phyloP scores from a whole-genome alignment of 92 coral and sea anemone species.

The Galaxea fascicularis region DNA sequence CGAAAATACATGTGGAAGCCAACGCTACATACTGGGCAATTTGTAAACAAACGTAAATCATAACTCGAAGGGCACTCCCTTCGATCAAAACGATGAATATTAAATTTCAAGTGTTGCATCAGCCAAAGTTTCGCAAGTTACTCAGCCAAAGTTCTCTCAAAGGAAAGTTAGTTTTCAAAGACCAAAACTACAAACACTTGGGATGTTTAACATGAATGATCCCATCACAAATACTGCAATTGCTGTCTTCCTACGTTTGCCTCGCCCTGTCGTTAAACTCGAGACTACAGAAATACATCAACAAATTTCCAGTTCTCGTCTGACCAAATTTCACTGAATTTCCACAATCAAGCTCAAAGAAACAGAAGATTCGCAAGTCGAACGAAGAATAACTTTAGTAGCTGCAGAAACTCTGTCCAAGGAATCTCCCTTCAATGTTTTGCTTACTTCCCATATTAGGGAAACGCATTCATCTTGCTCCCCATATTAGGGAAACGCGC shows the following conservation, averaged over 20 bases:
- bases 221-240: neutral
- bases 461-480: slow-evolving; percentile 52
- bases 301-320: neutral
- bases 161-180: neutral
- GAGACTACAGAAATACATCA: neutral
- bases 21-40: too few species aligned
- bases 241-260: neutral
- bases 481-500: slow-evolving; percentile 91
- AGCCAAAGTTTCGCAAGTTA: slow-evolving; percentile 11
- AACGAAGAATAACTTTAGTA: neutral
- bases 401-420: slow-evolving; percentile 25
- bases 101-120: slow-evolving; percentile 38
- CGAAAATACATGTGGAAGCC: too few species aligned
- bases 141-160: neutral
- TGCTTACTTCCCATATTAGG: slow-evolving; percentile 80
- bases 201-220: too few species aligned
- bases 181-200: neutral
- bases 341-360: neutral
- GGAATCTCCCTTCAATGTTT: slow-evolving; percentile 70
- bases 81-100: neutral
- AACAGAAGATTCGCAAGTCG: neutral
- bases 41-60: too few species aligned
- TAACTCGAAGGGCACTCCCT: neutral
- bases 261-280: neutral
- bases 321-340: neutral